Conservation (phyloP, 2,113 vertebrate genomes). For the Gnathonemus longibarbis region DNA sequence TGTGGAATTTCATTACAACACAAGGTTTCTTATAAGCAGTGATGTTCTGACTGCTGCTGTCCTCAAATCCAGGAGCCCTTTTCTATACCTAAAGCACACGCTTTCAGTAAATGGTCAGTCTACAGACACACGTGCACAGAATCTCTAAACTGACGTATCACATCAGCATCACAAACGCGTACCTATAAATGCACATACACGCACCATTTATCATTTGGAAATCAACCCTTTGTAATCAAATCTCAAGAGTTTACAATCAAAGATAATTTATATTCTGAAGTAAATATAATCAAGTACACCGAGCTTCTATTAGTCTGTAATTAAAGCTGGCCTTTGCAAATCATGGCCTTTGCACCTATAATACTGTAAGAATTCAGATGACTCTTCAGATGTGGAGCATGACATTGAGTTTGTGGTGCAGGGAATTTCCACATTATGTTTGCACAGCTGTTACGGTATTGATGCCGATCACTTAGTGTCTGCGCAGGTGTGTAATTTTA, state of each 20-base stretch:
- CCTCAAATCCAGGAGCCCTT: background rate
- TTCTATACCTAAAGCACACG: conserved; percentile 8
- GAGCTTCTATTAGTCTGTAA: background rate
- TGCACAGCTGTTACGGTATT: background rate
- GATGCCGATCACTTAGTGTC: background rate
- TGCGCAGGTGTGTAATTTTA: background rate
- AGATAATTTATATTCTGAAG: background rate
- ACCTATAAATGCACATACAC: background rate
- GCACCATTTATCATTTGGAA: background rate
- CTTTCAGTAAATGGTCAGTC: conserved; percentile 14
- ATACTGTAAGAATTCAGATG: background rate
- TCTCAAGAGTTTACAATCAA: background rate
- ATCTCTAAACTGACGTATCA: background rate
- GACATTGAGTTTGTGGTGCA: background rate
- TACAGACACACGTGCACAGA: background rate
- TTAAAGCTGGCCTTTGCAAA: background rate
- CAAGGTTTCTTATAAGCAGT: background rate
- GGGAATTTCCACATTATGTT: background rate
- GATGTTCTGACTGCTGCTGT: conserved; percentile 8
- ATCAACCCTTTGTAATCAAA: background rate
- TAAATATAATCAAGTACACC: background rate
- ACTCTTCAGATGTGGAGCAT: background rate
- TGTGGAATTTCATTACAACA: background rate
- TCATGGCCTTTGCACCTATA: background rate
- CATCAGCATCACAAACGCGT: background rate